A percentile compares a stretch with the other conserved stretches of the same genome.
Conservation (phyloP, 2,797 vertebrate species). For the Melanotaenia maccullochi region DNA sequence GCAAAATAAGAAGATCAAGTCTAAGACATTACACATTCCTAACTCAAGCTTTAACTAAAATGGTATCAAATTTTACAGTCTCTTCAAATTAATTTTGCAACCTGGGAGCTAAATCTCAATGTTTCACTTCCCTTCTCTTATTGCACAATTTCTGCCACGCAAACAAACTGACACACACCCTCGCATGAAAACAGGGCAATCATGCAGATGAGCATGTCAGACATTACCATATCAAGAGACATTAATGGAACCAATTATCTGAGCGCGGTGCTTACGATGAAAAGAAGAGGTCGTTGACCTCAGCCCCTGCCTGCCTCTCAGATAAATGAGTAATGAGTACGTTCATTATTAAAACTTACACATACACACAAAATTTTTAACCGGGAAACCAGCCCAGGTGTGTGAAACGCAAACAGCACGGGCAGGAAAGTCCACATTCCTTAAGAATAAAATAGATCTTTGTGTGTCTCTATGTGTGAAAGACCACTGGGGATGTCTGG, state of each 20-base stretch:
- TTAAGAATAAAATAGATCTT: conserved; percentile 27
- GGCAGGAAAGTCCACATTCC: conserved; percentile 66
- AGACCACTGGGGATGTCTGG: conserved; percentile 32
- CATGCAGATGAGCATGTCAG: conserved; percentile 67
- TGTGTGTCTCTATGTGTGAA: not conserved
- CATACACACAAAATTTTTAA: conserved; percentile 2
- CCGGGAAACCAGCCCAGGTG: conserved; percentile 38
- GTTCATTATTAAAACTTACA: conserved; percentile 32
- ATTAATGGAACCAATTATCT: conserved; percentile 75
- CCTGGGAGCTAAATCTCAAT: not conserved
- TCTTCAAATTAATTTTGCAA: conserved; percentile 22
- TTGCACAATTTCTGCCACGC: not conserved
- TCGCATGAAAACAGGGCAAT: conserved; percentile 58
- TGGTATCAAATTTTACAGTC: not conserved
- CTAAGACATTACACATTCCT: conserved; percentile 21
- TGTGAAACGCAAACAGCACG: conserved; percentile 49
- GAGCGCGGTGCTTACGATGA: conserved; percentile 61
- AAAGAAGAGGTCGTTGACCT: conserved; percentile 73
- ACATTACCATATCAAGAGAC: conserved; percentile 78
- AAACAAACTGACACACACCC: conserved; percentile 25
- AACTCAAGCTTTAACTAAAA: conserved; percentile 1
- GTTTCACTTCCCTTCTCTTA: not conserved
- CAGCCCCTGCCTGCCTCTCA: conserved; percentile 46
- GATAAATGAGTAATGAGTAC: conserved; percentile 28
- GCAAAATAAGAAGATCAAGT: conserved; percentile 11